A percentile compares a stretch with the other conserved stretches of the same genome.
Evolutionary conservation across 2,888 invertebrate species (phyloP).

Genomic region (Synergus japonicus): DNA sequence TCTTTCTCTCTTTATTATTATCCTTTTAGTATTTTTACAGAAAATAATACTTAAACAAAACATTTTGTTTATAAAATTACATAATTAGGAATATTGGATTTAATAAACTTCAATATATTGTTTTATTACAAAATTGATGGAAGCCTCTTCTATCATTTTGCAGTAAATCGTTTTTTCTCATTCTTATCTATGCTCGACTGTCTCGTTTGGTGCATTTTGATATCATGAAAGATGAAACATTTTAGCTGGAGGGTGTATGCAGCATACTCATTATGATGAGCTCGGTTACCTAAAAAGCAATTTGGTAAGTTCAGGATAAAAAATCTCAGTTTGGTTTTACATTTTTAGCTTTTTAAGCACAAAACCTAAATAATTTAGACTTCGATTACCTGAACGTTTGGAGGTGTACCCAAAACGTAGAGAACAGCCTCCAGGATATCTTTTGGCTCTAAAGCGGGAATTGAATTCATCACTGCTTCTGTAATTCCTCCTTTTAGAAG

Average conservation of each 20-base stretch:
- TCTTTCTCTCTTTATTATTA: background rate
- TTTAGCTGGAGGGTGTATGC: slow-evolving; percentile 30
- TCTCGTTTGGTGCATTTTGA: slow-evolving; percentile 4
- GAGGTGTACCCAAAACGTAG: slow-evolving; percentile 59
- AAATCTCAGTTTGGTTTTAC: background rate
- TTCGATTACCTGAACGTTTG: slow-evolving; percentile 59
- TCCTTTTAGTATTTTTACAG: background rate
- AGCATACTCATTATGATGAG: slow-evolving; percentile 50
- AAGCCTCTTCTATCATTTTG: background rate
- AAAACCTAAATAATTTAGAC: background rate
- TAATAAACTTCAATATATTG: background rate
- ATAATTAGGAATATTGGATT: background rate
- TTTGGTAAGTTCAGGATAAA: background rate
- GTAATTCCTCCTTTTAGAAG: slow-evolving; percentile 52
- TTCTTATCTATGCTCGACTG: background rate
- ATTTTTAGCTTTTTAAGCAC: background rate
- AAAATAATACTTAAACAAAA: background rate
- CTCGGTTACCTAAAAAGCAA: slow-evolving; percentile 57
- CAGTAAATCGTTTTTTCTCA: slow-evolving; percentile 2
- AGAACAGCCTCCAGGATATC: slow-evolving; percentile 61
- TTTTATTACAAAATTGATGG: background rate
- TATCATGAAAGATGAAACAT: background rate
- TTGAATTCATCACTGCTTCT: background rate
- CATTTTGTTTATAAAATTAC: background rate
- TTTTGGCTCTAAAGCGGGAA: slow-evolving; percentile 49